Evolutionary conservation across 2,797 vertebrate genomes (phyloP).

Genomic region (Channallabes apus): DNA sequence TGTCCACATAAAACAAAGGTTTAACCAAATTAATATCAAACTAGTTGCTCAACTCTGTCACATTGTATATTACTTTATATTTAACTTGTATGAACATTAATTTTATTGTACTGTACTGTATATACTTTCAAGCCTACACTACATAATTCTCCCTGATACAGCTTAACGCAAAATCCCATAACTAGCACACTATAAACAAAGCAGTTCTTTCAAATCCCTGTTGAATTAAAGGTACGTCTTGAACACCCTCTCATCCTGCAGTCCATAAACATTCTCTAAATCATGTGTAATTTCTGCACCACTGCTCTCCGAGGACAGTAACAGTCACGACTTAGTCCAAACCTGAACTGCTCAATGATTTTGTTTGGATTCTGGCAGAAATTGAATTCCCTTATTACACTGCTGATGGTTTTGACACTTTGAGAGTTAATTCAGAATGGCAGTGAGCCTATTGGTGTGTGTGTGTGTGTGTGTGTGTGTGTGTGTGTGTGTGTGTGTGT

Average conservation of each 20-base stretch:
- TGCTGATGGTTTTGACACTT: slow-evolving; percentile 28
- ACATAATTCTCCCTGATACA: background rate
- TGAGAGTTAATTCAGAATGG: slow-evolving; percentile 26
- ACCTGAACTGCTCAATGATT: slow-evolving; percentile 45
- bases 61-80: background rate
- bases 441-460: slow-evolving; percentile 5
- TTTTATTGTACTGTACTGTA: too few relatives aligned
- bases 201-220: slow-evolving; percentile 3
- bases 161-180: background rate
- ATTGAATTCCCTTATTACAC: slow-evolving; percentile 33
- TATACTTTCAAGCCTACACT: background rate
- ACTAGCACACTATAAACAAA: slow-evolving; percentile 19
- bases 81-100: background rate
- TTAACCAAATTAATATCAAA: background rate
- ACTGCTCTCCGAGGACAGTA: slow-evolving; percentile 19
- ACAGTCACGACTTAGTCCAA: slow-evolving; percentile 18
- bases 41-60: too few relatives aligned
- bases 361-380: slow-evolving; percentile 48
- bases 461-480: slow-evolving; percentile 5
- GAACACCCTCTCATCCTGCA: slow-evolving; percentile 1
- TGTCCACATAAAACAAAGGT: too few relatives aligned
- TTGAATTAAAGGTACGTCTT: background rate
- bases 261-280: background rate
- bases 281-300: slow-evolving; percentile 1
- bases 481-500: slow-evolving; percentile 23